Evolutionary conservation across 1,140 invertebrate species (phyloP).

Genomic region (Pogonomyrmex barbatus): DNA sequence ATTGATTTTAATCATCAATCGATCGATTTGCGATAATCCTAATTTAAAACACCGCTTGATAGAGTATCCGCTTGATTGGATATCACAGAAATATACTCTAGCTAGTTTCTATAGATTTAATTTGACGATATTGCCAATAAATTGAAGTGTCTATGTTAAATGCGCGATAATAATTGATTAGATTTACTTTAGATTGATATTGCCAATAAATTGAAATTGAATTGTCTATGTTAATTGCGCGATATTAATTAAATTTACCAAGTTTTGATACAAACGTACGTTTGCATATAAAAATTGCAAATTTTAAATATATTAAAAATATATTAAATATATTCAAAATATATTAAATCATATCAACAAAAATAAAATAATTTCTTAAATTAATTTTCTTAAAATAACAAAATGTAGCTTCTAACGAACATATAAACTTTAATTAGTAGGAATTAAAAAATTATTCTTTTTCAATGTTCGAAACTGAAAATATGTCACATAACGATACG

Average conservation of each 20-base stretch:
- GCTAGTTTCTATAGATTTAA: slow-evolving; percentile 36
- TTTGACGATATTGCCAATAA: slow-evolving; percentile 26
- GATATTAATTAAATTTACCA: slow-evolving; percentile 9
- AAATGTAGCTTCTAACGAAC: neutral
- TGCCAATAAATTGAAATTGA: slow-evolving; percentile 29
- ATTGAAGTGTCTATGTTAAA: slow-evolving; percentile 14
- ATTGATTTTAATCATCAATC: neutral
- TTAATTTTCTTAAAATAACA: neutral
- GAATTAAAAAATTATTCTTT: neutral
- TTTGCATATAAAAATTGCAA: neutral
- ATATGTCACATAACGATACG: neutral
- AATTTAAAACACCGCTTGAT: slow-evolving; percentile 46
- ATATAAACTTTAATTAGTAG: neutral
- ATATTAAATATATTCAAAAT: too few species aligned
- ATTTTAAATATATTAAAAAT: neutral
- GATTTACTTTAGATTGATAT: slow-evolving; percentile 19
- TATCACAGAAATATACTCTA: slow-evolving; percentile 32
- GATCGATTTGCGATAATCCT: slow-evolving; percentile 26
- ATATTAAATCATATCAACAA: neutral
- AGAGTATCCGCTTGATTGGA: slow-evolving; percentile 20
- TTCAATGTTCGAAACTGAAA: neutral
- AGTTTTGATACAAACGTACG: neutral
- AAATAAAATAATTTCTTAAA: neutral
- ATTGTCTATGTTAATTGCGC: neutral
- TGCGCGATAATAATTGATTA: neutral